Conservation (phyloP, 2,113 vertebrate genomes). For the Leucosticte australis region DNA sequence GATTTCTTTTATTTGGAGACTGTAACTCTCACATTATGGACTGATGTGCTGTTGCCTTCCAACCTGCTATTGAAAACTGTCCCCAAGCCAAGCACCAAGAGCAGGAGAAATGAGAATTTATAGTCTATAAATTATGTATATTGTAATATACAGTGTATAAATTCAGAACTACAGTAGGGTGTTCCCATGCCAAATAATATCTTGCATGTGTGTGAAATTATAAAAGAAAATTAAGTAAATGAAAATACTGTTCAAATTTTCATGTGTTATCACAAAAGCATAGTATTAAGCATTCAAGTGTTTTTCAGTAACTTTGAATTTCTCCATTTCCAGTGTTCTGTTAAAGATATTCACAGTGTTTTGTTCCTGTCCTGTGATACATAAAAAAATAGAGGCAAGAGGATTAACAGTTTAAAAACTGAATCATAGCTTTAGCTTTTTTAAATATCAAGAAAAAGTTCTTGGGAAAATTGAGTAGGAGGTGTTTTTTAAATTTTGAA, state of each 20-base stretch:
- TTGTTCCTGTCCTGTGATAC: not conserved
- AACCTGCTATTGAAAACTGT: not conserved
- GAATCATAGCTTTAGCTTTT: not conserved
- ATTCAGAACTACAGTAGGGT: not conserved
- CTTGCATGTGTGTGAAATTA: not conserved
- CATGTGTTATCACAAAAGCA: not conserved
- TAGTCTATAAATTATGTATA: not conserved
- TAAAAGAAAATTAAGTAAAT: not conserved
- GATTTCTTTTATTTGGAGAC: not conserved
- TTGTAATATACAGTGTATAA: not conserved
- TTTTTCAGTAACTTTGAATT: not conserved
- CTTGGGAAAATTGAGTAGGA: not conserved
- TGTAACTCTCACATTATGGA: not conserved
- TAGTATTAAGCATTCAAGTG: not conserved
- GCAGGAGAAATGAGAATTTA: not conserved
- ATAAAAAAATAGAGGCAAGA: not conserved
- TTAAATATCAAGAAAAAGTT: not conserved
- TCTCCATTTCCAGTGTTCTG: not conserved
- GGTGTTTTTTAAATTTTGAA: not conserved
- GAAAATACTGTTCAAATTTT: not conserved
- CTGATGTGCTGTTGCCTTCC: not conserved
- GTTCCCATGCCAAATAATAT: not conserved
- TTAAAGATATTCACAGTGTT: not conserved
- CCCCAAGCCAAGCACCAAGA: not conserved
- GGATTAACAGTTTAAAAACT: not conserved